Conservation (phyloP, 2,797 vertebrate species). For the Pseudochirops cupreus region DNA sequence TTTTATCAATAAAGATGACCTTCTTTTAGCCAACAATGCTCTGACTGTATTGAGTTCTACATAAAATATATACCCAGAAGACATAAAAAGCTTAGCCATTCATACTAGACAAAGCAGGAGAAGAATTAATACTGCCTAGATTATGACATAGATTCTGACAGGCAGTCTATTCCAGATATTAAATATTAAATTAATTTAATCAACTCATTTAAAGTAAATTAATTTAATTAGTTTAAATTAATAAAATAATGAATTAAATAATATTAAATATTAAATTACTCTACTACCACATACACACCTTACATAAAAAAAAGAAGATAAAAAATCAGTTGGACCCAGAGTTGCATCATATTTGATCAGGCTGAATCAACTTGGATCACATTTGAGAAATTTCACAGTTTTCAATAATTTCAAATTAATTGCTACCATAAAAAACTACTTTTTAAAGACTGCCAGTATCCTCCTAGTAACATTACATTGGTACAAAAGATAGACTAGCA, state of each 20-base stretch:
- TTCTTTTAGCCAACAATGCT: background rate
- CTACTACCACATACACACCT: background rate
- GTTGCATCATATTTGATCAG: background rate
- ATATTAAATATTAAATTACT: background rate
- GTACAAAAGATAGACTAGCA: background rate
- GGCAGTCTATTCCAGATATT: too few relatives aligned
- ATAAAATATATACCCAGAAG: background rate
- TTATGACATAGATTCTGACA: too few relatives aligned
- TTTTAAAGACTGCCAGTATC: background rate
- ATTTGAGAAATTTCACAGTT: background rate
- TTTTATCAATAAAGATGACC: background rate
- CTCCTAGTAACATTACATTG: background rate
- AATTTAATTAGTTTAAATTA: too few relatives aligned
- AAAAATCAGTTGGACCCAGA: background rate
- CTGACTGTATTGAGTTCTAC: background rate
- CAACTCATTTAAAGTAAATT: too few relatives aligned
- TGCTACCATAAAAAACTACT: background rate
- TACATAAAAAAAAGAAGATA: background rate
- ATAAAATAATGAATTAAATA: too few relatives aligned
- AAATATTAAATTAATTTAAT: too few relatives aligned
- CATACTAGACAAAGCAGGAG: background rate
- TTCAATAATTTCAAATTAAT: background rate
- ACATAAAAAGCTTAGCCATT: background rate
- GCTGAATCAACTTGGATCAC: background rate
- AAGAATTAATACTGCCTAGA: background rate